Base-by-base conservation (phyloP, 2,888 invertebrate species). In the Pecten maximus region DNA sequence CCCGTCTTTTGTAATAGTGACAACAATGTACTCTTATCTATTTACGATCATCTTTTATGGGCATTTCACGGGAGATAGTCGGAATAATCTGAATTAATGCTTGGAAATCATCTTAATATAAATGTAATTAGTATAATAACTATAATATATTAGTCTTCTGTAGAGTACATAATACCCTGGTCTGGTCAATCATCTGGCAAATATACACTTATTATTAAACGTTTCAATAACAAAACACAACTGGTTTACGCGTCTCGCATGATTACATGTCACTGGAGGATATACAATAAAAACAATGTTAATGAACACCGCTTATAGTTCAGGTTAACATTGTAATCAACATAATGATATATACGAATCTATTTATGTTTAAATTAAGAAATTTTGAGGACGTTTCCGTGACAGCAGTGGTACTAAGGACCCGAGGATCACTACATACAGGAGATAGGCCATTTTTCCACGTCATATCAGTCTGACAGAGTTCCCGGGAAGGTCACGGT, bases 361-460 rank as follows among this genome's bases (percentile, higher is more conserved):
- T 35, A 74, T 74, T 74, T 74, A 74, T 74, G 74, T 35, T 74
- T 74, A 74, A 74, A 74, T 74, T 74, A 74, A 74, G 74, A 74
- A 35, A 35, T 23, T 44, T 28, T 74, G 35, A 74, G 23, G 74
- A 74, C 74, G 74, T 74, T 74, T 74, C 74, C 74, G 74, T 74
- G 74, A 74, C 74, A 74, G 74, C 35, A 15, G 74, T 74, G 15
- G 23, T 74, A 74, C 35, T 74, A 28, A 54, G 35, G 74, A 74
- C 74, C 74, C 10, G 28, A 23, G 74, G 35, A 74, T 28, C 74
- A 35, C 35, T 74, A 35, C 74, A 35, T 28, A 74, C 35, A 74
- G 74, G 74, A 74, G 74, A 74, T 35, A 35, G 74, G 74, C 35
- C 6, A 74, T 74, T 74, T 74, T 74, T 74, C 74, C 35, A 35